Base-by-base conservation (phyloP, 2,888 invertebrate genomes). In the Lithophane socia region DNA sequence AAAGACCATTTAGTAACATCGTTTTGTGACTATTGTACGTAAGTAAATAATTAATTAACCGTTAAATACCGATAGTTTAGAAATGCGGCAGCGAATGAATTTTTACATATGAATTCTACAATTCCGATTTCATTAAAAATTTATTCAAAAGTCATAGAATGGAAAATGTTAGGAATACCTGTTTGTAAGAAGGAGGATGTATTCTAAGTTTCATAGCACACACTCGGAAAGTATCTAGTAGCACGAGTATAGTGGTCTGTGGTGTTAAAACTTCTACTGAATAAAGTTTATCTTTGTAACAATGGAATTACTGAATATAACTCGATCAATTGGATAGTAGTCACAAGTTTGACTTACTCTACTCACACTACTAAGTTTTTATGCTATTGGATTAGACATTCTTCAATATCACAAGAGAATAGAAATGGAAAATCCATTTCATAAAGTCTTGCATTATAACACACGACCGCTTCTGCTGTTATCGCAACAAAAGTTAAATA, bases 401-500 rank as follows among this genome's bases (percentile, higher is more conserved):
- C 3, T 2, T 44, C 16, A 49, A 18, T 54, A 21, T 29, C 16
- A 77, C 8, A 44, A 10, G 8, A 5, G 1, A 47, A 56, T 16
- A 42, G 1, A 67, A 67, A 58, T n/a, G 44, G 21, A 68, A 18
- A 63, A 54, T 29, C 3, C 3, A 64, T 69, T 47, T 58, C 3
- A 60, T 29, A 56, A 37, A 66, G 37, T 44, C 21, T 0, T 56
- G 21, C 10, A 61, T 24, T 60, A 56, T 56, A 44, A 58, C 12
- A 1, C 42, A 49, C 10, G 29, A 44, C 47, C 42, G 54, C 1
- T 54, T 49, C 37, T 47, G 16, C 64, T 60, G 63, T 29, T 77
- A 83, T 85, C 77, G 49, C 42, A 73, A 70, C 70, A 64, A 73
- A 78, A 83, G 86, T 83, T 77, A 73, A 67, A 70, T 73, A 56